Percentiles rank a stretch among this genome's conserved stretches.
Evolutionary conservation across 2,888 invertebrate genomes (phyloP).

Genomic region (Cheilosia grossa): DNA sequence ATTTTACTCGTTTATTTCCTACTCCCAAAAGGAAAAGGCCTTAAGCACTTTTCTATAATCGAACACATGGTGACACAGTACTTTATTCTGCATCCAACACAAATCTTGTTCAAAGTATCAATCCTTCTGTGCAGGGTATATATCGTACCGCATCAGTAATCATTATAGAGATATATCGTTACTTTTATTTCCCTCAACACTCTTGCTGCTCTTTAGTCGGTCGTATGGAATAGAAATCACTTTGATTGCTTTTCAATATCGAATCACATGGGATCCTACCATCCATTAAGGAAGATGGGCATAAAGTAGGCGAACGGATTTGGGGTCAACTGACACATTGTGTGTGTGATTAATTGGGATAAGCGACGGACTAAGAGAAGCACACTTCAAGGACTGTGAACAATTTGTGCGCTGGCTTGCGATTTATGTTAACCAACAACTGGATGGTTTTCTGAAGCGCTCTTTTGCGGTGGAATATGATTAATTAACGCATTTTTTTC

Average conservation of each 20-base stretch:
- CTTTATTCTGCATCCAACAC: conserved; percentile 23
- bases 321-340: conserved; percentile 33
- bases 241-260: conserved; percentile 64
- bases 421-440: background rate
- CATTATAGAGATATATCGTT: background rate
- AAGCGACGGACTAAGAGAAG: conserved; percentile 27
- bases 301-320: conserved; percentile 11
- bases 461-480: conserved; percentile 32
- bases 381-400: background rate
- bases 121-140: conserved; percentile 48
- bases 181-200: background rate
- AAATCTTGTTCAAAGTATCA: conserved; percentile 41
- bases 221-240: conserved; percentile 27
- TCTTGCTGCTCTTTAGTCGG: background rate
- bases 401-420: background rate
- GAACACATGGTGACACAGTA: conserved; percentile 43
- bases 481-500: conserved; percentile 34
- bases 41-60: conserved; percentile 25
- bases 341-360: conserved; percentile 57
- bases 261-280: conserved; percentile 41
- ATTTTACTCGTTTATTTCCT: conserved; percentile 25
- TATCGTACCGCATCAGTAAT: conserved; percentile 1
- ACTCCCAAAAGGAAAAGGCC: conserved; percentile 6
- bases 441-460: background rate
- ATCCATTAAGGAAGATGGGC: conserved; percentile 24